phyloP scores from a whole-genome alignment of 2,113 vertebrate species.

The Reinhardtius hippoglossoides region DNA sequence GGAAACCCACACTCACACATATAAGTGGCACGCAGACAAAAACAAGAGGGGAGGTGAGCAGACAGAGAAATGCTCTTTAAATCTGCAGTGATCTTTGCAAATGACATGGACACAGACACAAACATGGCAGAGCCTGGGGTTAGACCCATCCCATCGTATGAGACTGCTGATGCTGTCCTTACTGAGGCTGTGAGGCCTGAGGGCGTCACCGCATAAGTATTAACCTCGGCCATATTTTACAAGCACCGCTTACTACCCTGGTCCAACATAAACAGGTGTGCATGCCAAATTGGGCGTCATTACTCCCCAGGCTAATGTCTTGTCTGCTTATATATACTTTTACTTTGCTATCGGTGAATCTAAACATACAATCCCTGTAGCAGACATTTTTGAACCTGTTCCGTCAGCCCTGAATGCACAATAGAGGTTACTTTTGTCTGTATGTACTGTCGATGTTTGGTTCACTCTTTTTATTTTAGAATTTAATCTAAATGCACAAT shows the following conservation, averaged over 20 bases:
- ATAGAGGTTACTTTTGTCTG: not conserved
- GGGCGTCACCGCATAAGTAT: slow-evolving; percentile 78
- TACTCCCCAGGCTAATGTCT: slow-evolving; percentile 70
- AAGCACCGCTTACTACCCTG: slow-evolving; percentile 55
- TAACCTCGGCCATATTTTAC: slow-evolving; percentile 83
- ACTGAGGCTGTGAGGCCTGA: slow-evolving; percentile 74
- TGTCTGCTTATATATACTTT: slow-evolving; percentile 64
- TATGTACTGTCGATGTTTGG: not conserved
- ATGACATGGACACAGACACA: slow-evolving; percentile 33
- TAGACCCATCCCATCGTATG: slow-evolving; percentile 58
- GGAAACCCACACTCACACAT: not conserved
- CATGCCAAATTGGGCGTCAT: slow-evolving; percentile 74
- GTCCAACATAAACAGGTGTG: slow-evolving; percentile 83
- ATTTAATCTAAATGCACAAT: not conserved
- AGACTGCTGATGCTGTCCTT: slow-evolving; percentile 77
- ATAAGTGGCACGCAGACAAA: slow-evolving; percentile 16
- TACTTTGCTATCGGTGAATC: slow-evolving; percentile 65
- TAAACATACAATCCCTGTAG: slow-evolving; percentile 57
- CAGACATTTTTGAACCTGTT: slow-evolving; percentile 44
- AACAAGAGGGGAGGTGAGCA: slow-evolving; percentile 8
- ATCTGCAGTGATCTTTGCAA: slow-evolving; percentile 24
- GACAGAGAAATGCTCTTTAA: slow-evolving; percentile 31
- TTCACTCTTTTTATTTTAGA: not conserved
- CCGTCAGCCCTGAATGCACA: slow-evolving; percentile 8
- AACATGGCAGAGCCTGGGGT: slow-evolving; percentile 47